Conservation (phyloP, 2,113 vertebrate genomes). For the Chauna torquata region DNA sequence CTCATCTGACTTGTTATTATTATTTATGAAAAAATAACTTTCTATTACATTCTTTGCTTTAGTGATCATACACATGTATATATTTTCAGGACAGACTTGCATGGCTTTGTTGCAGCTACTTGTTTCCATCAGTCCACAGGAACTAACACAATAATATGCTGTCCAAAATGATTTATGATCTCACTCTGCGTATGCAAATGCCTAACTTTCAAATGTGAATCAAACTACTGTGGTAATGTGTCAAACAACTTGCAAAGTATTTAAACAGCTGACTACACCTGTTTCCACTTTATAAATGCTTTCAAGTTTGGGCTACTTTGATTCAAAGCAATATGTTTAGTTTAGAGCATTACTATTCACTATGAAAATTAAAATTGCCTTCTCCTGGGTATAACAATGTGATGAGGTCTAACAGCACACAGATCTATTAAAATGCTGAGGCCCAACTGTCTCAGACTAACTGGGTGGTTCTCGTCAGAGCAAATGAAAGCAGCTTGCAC, state of each 20-base stretch:
- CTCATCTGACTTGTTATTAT: not conserved
- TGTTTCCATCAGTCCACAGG: constrained; percentile 51
- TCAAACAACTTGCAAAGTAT: constrained; percentile 73
- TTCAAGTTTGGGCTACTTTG: constrained; percentile 74
- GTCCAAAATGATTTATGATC: constrained; percentile 82
- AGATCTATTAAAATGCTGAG: not conserved
- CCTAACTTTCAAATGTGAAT: constrained; percentile 72
- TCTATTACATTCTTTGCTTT: not conserved
- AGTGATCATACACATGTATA: not conserved
- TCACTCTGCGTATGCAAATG: constrained; percentile 73
- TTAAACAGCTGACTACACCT: constrained; percentile 77
- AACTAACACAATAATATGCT: constrained; percentile 50
- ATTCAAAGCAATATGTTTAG: constrained; percentile 69
- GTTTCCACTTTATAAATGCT: constrained; percentile 77
- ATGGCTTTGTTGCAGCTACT: constrained; percentile 52
- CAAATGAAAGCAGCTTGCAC: not conserved
- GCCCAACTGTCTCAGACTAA: not conserved
- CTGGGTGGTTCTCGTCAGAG: not conserved
- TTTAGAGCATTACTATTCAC: constrained; percentile 56
- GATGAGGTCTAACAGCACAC: not conserved
- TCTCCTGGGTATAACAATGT: not conserved
- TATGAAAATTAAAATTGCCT: constrained; percentile 54
- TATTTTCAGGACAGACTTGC: not conserved
- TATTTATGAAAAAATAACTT: not conserved
- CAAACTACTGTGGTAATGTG: constrained; percentile 73